Percentiles rank a stretch among this genome's conserved stretches.
These are phyloP conservation scores for Mechanitis messenoides DNA, from an alignment of 2,888 invertebrate genomes.

Conservation along the genomic window DNA sequence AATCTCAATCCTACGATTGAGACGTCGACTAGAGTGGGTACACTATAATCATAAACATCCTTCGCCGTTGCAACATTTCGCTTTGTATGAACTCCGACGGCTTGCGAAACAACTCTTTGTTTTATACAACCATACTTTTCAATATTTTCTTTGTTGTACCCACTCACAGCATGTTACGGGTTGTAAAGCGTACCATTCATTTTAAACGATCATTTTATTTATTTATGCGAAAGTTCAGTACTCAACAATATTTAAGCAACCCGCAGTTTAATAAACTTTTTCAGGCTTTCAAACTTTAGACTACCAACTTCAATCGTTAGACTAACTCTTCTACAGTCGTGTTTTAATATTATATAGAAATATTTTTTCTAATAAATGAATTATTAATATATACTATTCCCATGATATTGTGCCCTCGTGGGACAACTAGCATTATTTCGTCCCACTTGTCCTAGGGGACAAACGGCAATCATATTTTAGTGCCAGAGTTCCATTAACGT, in stretches of 20 bases:
- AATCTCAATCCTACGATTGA: conserved; percentile 58
- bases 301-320: no score
- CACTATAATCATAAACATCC: conserved; percentile 71
- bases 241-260: not conserved
- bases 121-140: conserved; percentile 68
- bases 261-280: no score
- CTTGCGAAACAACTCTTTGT: conserved; percentile 65
- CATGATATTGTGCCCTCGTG: no score
- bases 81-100: conserved; percentile 66
- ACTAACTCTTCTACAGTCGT: no score
- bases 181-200: conserved; percentile 9
- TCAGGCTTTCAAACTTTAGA: no score
- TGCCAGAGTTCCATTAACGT: no score
- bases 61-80: conserved; percentile 64
- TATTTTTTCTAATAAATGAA: no score
- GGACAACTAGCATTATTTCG: no score
- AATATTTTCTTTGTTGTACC: conserved; percentile 70
- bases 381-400: no score
- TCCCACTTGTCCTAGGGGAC: no score
- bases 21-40: conserved; percentile 59
- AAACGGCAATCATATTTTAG: no score
- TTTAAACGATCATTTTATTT: not conserved
- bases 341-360: no score
- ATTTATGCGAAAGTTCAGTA: not conserved
- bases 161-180: conserved; percentile 56